Evolutionary conservation across 1,140 invertebrate species (phyloP).

Genomic region (Hestina assimilis): DNA sequence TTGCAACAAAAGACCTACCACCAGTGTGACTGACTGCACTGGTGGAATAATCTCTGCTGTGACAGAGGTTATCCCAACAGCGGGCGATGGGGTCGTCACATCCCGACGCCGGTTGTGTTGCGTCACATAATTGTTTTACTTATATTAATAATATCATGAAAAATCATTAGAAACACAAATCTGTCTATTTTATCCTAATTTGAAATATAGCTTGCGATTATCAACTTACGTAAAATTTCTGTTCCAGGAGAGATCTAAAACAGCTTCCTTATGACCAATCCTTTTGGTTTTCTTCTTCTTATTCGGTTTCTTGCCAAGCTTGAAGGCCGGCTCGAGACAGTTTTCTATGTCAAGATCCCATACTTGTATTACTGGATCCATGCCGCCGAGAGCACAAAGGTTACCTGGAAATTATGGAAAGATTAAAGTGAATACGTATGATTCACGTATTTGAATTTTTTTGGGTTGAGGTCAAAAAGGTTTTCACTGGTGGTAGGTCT

Average conservation of each 20-base stretch:
- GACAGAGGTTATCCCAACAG: no score
- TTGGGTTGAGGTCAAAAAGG: no score
- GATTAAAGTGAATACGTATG: no score
- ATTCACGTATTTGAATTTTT: no score
- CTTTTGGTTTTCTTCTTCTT: conserved; percentile 83
- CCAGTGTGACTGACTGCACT: no score
- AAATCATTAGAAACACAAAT: background rate
- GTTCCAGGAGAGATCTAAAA: conserved; percentile 96
- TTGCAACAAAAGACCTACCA: no score
- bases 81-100: no score
- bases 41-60: no score
- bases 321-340: conserved; percentile 90
- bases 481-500: no score
- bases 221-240: conserved; percentile 79
- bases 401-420: conserved; percentile 86
- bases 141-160: no score
- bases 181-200: background rate
- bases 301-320: conserved; percentile 87
- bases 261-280: conserved; percentile 93
- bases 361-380: conserved; percentile 94
- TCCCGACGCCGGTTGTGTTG: no score
- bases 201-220: background rate
- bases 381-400: conserved; percentile 93
- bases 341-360: conserved; percentile 98
- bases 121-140: no score